phyloP scores from a whole-genome alignment of 2,888 invertebrate species.

The Cordilura impudica region DNA sequence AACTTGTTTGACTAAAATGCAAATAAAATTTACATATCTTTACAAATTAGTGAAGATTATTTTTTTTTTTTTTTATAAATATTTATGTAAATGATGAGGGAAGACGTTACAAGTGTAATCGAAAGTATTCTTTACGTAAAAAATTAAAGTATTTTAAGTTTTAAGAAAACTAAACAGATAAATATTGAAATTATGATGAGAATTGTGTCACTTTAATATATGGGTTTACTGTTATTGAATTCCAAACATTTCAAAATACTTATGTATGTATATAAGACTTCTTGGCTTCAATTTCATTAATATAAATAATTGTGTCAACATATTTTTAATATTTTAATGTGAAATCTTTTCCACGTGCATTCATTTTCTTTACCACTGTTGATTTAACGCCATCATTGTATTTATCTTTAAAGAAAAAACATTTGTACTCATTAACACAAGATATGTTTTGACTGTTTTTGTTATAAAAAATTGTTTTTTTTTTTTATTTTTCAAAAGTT shows the following conservation, averaged over 20 bases:
- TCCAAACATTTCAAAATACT: too few relatives aligned
- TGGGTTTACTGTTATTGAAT: too few relatives aligned
- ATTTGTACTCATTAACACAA: slow-evolving; percentile 39
- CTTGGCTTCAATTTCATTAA: too few relatives aligned
- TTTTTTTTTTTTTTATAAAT: background rate
- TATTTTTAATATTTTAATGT: too few relatives aligned
- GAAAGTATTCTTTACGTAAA: slow-evolving; percentile 3
- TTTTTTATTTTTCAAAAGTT: slow-evolving; percentile 24
- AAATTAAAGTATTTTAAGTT: background rate
- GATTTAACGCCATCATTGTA: slow-evolving; percentile 3
- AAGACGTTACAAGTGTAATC: slow-evolving; percentile 26
- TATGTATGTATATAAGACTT: too few relatives aligned
- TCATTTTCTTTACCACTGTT: background rate
- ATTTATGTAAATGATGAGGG: slow-evolving; percentile 7
- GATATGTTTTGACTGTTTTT: slow-evolving; percentile 44
- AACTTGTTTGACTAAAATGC: slow-evolving; percentile 33
- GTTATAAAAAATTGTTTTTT: slow-evolving; percentile 11
- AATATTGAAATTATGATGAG: too few relatives aligned
- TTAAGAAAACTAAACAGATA: too few relatives aligned
- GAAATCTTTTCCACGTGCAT: background rate
- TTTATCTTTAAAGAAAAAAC: slow-evolving; percentile 29
- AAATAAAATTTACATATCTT: slow-evolving; percentile 20
- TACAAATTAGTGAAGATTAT: background rate
- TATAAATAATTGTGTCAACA: too few relatives aligned
- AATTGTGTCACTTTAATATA: too few relatives aligned